Conservation (phyloP, 2,113 vertebrate species). For the Rhabdomys dilectus region DNA sequence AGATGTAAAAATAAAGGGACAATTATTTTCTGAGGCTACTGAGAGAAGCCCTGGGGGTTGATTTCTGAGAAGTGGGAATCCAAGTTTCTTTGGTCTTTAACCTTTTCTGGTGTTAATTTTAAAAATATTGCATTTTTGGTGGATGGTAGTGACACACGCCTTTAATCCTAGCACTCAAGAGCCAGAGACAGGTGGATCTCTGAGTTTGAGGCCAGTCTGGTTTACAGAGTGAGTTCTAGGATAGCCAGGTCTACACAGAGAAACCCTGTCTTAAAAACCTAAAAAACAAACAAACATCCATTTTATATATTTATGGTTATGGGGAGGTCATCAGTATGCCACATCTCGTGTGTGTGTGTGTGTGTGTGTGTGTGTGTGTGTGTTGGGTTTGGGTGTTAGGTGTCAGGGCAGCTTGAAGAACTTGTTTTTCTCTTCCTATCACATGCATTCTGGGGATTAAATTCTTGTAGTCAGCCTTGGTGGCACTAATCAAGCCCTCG, state of each 20-base stretch:
- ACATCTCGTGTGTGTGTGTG: background rate
- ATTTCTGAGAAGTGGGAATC: background rate
- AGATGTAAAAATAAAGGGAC: background rate
- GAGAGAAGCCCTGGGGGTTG: background rate
- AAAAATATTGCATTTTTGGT: background rate
- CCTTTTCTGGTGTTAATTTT: background rate
- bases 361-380: background rate
- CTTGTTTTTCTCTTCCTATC: background rate
- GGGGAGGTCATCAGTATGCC: background rate
- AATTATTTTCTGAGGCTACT: background rate
- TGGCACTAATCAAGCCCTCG: background rate
- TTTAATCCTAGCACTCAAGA: background rate
- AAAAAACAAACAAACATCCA: background rate
- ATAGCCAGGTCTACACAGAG: background rate
- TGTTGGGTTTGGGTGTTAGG: background rate
- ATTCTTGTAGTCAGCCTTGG: background rate
- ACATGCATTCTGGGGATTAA: background rate
- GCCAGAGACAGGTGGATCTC: no score
- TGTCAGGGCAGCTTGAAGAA: background rate
- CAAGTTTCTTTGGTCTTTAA: background rate
- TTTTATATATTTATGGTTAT: background rate
- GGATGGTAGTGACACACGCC: no score
- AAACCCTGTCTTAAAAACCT: background rate
- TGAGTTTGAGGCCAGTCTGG: no score
- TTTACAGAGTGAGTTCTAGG: no score